Percentiles rank a stretch among this genome's conserved stretches.
Conservation (phyloP, 2,113 vertebrate species). For the Etia nguti region DNA sequence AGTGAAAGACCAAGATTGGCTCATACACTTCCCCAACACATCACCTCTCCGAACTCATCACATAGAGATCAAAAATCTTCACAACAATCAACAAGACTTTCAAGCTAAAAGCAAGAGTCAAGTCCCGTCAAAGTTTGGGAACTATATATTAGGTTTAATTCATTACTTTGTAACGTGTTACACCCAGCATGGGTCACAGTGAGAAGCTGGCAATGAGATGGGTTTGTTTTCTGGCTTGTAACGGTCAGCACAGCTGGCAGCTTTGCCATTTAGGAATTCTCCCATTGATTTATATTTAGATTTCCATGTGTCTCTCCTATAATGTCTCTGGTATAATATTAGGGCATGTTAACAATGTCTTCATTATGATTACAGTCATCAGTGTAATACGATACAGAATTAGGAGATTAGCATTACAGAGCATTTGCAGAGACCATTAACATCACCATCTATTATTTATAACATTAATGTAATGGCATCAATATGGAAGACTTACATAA, state of each 20-base stretch:
- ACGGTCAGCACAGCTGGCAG: background rate
- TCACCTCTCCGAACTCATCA: background rate
- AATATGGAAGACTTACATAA: background rate
- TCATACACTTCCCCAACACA: background rate
- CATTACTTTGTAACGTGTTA: background rate
- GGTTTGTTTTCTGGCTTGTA: background rate
- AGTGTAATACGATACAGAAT: background rate
- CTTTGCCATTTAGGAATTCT: background rate
- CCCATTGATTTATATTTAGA: background rate
- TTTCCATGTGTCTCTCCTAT: background rate
- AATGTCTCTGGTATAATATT: background rate
- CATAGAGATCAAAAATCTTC: background rate
- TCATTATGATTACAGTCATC: background rate
- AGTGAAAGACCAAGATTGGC: background rate
- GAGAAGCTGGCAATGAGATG: background rate
- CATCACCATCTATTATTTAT: background rate
- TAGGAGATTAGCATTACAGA: background rate
- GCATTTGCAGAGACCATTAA: background rate
- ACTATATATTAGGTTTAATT: background rate
- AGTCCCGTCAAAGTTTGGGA: background rate
- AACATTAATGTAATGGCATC: background rate
- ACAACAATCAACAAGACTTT: background rate
- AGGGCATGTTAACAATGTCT: background rate
- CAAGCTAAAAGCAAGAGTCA: background rate
- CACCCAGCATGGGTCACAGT: background rate